Evolutionary conservation across 2,113 vertebrate genomes (phyloP).

Genomic region (Ciconia maguari): DNA sequence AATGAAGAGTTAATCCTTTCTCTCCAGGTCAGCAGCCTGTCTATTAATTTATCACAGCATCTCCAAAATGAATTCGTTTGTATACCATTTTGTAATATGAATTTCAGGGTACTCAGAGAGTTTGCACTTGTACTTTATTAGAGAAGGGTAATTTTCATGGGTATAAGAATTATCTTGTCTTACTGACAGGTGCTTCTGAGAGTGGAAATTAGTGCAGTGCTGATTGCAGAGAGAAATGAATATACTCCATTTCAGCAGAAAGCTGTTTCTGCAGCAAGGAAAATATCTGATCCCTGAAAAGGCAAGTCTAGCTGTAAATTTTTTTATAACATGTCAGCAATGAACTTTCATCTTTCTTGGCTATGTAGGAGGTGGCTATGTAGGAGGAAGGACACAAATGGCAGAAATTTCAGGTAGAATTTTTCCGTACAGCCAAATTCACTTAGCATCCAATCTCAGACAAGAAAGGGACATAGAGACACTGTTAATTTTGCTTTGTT

Average conservation of each 20-base stretch:
- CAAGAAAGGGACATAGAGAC: background rate
- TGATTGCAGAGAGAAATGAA: background rate
- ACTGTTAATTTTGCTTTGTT: background rate
- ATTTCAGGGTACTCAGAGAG: background rate
- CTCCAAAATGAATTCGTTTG: background rate
- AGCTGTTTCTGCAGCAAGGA: background rate
- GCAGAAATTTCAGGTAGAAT: background rate
- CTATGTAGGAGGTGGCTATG: background rate
- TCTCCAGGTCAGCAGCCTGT: background rate
- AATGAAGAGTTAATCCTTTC: background rate
- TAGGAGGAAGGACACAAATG: background rate
- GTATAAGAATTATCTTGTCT: background rate
- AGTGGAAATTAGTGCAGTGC: background rate
- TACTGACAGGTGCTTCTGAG: background rate
- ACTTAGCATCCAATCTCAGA: background rate
- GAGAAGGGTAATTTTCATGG: background rate
- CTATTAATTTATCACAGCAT: background rate
- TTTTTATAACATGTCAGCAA: background rate
- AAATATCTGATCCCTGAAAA: background rate
- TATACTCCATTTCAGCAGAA: background rate
- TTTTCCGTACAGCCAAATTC: background rate
- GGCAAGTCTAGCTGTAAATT: background rate
- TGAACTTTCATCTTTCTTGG: background rate
- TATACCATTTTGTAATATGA: background rate
- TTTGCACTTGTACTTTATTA: background rate